phyloP scores from a whole-genome alignment of 35 echinoderm and acorn worm genomes.

The Apostichopus japonicus region DNA sequence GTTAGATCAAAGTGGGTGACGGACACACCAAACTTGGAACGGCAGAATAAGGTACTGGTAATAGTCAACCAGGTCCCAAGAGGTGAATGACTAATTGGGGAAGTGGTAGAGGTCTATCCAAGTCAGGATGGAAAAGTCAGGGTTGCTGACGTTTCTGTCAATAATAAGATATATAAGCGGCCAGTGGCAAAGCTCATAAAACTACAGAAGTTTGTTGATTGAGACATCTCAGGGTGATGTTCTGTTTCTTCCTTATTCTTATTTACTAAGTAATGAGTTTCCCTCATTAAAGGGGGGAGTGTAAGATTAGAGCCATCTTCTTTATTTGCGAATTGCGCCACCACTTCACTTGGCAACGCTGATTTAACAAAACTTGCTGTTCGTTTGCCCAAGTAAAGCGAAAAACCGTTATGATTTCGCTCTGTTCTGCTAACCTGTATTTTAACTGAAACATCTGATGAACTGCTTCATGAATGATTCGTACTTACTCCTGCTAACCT shows the following conservation, averaged over 20 bases:
- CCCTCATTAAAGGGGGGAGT: not conserved
- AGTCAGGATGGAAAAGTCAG: conserved; percentile 57
- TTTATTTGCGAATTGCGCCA: no score
- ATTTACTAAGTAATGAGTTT: not conserved
- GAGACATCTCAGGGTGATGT: not conserved
- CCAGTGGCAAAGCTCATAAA: conserved; percentile 55
- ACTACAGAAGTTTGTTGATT: conserved; percentile 35
- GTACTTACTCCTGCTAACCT: no score
- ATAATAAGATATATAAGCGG: conserved; percentile 56
- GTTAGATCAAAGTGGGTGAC: conserved; percentile 45
- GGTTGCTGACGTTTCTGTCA: conserved; percentile 45
- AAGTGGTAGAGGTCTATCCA: conserved; percentile 34
- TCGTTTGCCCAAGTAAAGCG: no score
- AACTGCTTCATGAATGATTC: no score
- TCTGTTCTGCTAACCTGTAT: no score
- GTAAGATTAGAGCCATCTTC: no score
- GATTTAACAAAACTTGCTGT: no score
- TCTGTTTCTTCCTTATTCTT: not conserved
- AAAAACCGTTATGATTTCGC: no score
- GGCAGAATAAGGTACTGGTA: conserved; percentile 36
- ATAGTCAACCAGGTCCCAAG: conserved; percentile 34
- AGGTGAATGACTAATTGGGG: conserved; percentile 50
- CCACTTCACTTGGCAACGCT: no score
- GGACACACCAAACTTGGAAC: conserved; percentile 29
- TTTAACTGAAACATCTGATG: no score